Percentiles rank a stretch among this genome's conserved stretches.
phyloP scores from a whole-genome alignment of 2,113 vertebrate species.

The Urocolius indicus region DNA sequence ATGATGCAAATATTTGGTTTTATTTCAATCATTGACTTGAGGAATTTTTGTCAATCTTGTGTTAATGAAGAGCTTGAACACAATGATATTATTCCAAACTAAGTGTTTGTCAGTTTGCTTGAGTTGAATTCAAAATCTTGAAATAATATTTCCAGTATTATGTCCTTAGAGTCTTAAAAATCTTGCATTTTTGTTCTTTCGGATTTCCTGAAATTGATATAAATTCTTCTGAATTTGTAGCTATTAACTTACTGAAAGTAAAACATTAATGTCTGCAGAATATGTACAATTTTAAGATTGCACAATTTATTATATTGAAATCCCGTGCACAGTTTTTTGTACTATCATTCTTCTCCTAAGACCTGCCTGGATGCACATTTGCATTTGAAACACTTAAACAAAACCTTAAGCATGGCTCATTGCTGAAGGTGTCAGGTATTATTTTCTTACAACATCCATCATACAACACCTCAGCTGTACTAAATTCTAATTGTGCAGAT shows the following conservation, averaged over 20 bases:
- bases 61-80: not conserved
- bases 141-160: not conserved
- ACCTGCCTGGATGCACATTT: not conserved
- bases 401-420: not conserved
- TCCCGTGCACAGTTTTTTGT: not conserved
- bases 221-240: not conserved
- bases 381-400: not conserved
- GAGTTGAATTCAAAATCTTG: not conserved
- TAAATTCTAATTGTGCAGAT: not conserved
- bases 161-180: not conserved
- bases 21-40: not conserved
- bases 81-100: not conserved
- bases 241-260: not conserved
- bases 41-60: fast-evolving
- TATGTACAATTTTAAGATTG: not conserved
- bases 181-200: fast-evolving
- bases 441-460: not conserved
- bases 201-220: not conserved
- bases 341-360: not conserved
- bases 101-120: not conserved
- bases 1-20: not conserved
- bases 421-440: not conserved
- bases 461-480: not conserved
- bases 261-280: not conserved
- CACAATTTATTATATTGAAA: not conserved